These are phyloP conservation scores for Drosophila flavopinicola DNA, from an alignment of 2,888 invertebrate species.

Conservation along the genomic window DNA sequence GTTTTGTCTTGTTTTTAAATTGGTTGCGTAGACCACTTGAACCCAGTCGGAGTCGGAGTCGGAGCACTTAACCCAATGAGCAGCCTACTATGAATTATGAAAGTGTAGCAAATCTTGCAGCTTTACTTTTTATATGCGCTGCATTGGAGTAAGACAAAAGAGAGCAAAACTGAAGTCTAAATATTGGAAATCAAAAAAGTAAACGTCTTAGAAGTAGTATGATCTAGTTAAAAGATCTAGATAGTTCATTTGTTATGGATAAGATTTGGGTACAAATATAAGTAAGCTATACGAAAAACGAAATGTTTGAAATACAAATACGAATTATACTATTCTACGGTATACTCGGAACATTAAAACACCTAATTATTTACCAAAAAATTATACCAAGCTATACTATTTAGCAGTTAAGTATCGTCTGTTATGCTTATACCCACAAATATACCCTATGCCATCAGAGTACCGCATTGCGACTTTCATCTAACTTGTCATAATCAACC, in stretches of 20 bases:
- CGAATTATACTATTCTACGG: too few relatives aligned
- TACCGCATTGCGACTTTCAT: conserved; percentile 36
- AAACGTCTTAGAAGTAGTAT: too few relatives aligned
- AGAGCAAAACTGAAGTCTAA: conserved; percentile 19
- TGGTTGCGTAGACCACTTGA: conserved; percentile 72
- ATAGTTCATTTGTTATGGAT: not conserved
- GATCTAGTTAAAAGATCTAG: not conserved
- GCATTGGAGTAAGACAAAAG: conserved; percentile 3
- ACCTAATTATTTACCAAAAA: not conserved
- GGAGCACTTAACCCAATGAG: conserved; percentile 57
- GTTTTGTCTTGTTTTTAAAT: conserved; percentile 49
- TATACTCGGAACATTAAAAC: too few relatives aligned
- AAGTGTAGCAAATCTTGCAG: conserved; percentile 52
- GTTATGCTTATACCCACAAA: not conserved
- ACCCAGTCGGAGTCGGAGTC: conserved; percentile 38
- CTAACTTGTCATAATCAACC: conserved; percentile 35
- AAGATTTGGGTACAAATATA: not conserved
- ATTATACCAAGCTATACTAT: too few relatives aligned
- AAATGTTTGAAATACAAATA: too few relatives aligned
- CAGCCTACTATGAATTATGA: conserved; percentile 43
- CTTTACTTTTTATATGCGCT: conserved; percentile 14
- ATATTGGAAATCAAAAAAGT: not conserved
- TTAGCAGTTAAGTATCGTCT: too few relatives aligned
- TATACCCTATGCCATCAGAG: not conserved
- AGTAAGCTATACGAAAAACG: too few relatives aligned